Percentiles rank a stretch among this genome's conserved stretches.
Evolutionary conservation across 2,888 invertebrate genomes (phyloP).

Genomic region (Chesias legatella): DNA sequence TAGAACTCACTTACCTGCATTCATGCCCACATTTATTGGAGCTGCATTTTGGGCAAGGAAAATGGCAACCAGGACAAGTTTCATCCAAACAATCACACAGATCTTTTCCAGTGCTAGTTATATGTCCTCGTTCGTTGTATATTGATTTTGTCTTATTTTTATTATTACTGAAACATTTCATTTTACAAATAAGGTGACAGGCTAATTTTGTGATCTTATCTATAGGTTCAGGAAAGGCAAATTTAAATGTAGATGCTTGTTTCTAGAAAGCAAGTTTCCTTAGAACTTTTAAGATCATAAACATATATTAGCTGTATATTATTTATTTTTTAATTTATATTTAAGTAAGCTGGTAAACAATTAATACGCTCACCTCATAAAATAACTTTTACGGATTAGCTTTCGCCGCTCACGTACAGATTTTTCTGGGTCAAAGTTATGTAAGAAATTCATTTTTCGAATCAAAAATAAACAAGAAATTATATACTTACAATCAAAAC

Average conservation of each 20-base stretch:
- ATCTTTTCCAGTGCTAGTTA: slow-evolving; percentile 83
- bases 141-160: slow-evolving; percentile 72
- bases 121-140: slow-evolving; percentile 86
- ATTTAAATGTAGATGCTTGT: no score
- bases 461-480: no score
- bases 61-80: slow-evolving; percentile 92
- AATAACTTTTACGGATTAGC: slow-evolving; percentile 83
- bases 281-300: no score
- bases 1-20: slow-evolving; percentile 79
- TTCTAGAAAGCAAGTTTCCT: no score
- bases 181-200: no score
- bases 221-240: no score
- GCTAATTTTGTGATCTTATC: no score
- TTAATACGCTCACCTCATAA: slow-evolving; percentile 51
- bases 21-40: slow-evolving; percentile 90
- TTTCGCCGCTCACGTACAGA: slow-evolving; percentile 89
- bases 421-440: slow-evolving; percentile 89
- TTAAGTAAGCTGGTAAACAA: no score
- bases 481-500: no score
- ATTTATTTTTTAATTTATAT: no score
- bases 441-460: slow-evolving; percentile 57
- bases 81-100: slow-evolving; percentile 91
- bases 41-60: slow-evolving; percentile 86
- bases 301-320: no score
- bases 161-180: slow-evolving; percentile 49